phyloP scores from a whole-genome alignment of 2,888 invertebrate genomes.

The Caenorhabditis wallacei region DNA sequence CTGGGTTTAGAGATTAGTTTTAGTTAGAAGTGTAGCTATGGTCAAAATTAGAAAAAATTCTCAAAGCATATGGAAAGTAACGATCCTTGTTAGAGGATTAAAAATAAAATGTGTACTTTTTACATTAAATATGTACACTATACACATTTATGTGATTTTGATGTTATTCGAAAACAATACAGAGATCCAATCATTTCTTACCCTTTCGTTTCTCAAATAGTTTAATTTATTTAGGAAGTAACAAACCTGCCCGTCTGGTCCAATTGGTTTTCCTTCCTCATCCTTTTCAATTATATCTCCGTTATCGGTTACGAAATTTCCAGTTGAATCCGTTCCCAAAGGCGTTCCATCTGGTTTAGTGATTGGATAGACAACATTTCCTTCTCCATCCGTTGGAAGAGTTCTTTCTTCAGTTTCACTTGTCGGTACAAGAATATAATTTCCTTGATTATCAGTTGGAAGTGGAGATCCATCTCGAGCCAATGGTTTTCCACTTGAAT shows the following conservation, averaged over 20 bases:
- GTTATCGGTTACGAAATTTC: conserved; percentile 59
- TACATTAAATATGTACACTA: too few species aligned
- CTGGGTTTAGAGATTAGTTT: too few species aligned
- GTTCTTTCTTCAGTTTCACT: conserved; percentile 35
- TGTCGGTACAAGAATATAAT: conserved; percentile 41
- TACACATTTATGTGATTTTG: too few species aligned
- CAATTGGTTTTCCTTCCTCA: conserved; percentile 62
- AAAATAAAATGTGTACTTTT: too few species aligned
- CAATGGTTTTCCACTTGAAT: conserved; percentile 51
- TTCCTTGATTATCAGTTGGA: conserved; percentile 57
- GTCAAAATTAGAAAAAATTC: too few species aligned
- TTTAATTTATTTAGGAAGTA: background rate
- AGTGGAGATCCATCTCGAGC: conserved; percentile 63
- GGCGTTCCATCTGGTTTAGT: conserved; percentile 64
- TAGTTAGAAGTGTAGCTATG: too few species aligned
- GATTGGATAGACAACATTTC: conserved; percentile 59
- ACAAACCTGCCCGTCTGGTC: conserved; percentile 61
- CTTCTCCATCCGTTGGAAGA: conserved; percentile 57
- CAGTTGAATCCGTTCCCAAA: conserved; percentile 66
- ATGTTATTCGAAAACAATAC: too few species aligned
- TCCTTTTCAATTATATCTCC: conserved; percentile 60
- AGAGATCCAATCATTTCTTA: too few species aligned
- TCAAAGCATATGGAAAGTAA: too few species aligned
- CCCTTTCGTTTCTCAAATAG: too few species aligned
- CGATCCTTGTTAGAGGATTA: too few species aligned